Conservation (phyloP, 2,888 invertebrate species). For the Tinea semifulvella region DNA sequence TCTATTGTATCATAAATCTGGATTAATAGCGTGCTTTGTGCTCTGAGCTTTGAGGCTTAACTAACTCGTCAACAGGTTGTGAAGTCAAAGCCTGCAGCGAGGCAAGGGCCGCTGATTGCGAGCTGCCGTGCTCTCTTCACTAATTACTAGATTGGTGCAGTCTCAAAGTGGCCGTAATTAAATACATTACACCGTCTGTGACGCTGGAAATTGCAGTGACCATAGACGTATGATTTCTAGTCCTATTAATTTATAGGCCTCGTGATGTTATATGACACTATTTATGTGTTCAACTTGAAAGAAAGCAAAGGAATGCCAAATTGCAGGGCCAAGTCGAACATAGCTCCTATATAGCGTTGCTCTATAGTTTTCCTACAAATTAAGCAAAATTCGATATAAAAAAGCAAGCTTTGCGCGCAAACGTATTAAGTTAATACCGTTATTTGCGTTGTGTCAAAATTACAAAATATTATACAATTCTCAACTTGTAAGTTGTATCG, state of each 20-base stretch:
- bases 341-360: too few species aligned
- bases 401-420: too few species aligned
- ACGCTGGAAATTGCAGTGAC: conserved; percentile 7
- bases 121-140: conserved; percentile 41
- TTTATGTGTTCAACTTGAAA: too few species aligned
- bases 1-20: background rate
- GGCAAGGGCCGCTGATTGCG: conserved; percentile 59
- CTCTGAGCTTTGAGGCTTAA: conserved; percentile 41
- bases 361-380: too few species aligned
- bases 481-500: too few species aligned
- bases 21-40: conserved; percentile 34
- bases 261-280: conserved; percentile 3
- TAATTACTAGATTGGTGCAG: conserved; percentile 60
- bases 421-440: too few species aligned
- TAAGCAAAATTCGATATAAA: too few species aligned
- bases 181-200: conserved; percentile 50
- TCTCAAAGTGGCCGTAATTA: conserved; percentile 55
- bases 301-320: too few species aligned
- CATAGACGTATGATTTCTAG: conserved; percentile 11
- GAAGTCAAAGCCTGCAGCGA: conserved; percentile 51
- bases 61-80: conserved; percentile 61
- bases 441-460: too few species aligned
- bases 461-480: too few species aligned
- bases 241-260: too few species aligned
- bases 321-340: too few species aligned